Conservation (phyloP, 2,797 vertebrate genomes). For the Spinibarbus caldwelli region DNA sequence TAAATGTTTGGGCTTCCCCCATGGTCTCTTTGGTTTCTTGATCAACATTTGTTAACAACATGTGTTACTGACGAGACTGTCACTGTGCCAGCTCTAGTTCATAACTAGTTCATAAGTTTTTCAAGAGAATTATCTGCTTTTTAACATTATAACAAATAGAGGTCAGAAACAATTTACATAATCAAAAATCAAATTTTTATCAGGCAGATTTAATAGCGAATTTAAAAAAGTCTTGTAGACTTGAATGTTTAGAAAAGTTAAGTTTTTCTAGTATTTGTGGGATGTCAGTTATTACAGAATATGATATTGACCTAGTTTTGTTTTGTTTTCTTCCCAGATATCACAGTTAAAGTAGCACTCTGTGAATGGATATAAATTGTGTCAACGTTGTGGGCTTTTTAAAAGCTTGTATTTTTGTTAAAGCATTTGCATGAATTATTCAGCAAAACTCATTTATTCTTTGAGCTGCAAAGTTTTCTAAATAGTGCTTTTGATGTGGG, state of each 20-base stretch:
- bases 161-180: background rate
- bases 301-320: background rate
- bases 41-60: background rate
- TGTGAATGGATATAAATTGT: background rate
- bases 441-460: background rate
- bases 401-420: background rate
- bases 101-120: background rate
- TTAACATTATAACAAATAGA: background rate
- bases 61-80: background rate
- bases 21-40: background rate
- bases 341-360: background rate
- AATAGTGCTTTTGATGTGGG: conserved; percentile 1
- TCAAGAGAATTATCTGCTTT: background rate
- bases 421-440: conserved; percentile 5
- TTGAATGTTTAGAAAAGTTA: background rate
- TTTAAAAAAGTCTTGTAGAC: background rate
- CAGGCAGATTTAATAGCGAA: too few species aligned
- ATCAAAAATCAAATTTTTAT: background rate
- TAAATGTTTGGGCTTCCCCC: conserved; percentile 35
- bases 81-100: background rate
- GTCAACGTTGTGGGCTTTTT: background rate
- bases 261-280: background rate
- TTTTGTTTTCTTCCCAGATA: background rate
- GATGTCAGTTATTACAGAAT: too few species aligned
- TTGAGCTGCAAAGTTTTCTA: background rate